Base-by-base conservation (phyloP, 2,888 invertebrate species). In the Ennomos fuscantarius region DNA sequence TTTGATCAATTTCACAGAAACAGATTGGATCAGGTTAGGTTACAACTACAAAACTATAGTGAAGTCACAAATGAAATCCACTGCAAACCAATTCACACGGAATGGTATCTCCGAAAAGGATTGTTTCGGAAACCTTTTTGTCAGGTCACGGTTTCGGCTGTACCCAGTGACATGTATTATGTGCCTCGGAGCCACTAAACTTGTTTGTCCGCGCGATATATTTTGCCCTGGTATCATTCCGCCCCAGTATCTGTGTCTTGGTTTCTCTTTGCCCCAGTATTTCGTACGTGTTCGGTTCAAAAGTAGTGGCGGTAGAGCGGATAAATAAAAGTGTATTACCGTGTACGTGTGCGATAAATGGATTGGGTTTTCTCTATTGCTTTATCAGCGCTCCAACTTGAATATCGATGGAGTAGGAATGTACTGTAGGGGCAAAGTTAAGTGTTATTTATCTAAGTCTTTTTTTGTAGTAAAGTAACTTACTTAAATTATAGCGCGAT, bases 61-160 rank as follows among this genome's bases (percentile, higher is more conserved):
- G 24, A 24, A 24, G 24, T 24, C 24, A 24, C 24, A 24, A 24
- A 24, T 24, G 24, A 24, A 24, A 15, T 15, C 15, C 15, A 15
- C 15, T 15, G 15, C 15, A 12, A 44, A 52, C 41, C 36, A 36
- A 36, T 36, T 36, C 36, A 40, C 54, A 47, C 41, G 36, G 9
- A 53, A 51, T 39, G 32, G 42, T 33, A 10, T n/a, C 24, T n/a
- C 33, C 8, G 31, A 39, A 44, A 49, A 39, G 35, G 42, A 45
- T 57, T 43, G 56, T 56, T 51, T 50, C 42, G 9, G 39, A 33
- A 35, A 33, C 51, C 32, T 57, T 24, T 50, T 50, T 46, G 43
- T 8, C 42, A 15, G 43, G 33, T 47, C 39, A 11, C 43, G 45
- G 24, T 33, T 46, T 34, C 13, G 8, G 24, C 32, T 13, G 57